Percentiles rank a stretch among this genome's conserved stretches.
These are phyloP conservation scores for Hormiphora californensis DNA, from an alignment of 37 sponge, comb jelly and placozoan species.

Conservation along the genomic window DNA sequence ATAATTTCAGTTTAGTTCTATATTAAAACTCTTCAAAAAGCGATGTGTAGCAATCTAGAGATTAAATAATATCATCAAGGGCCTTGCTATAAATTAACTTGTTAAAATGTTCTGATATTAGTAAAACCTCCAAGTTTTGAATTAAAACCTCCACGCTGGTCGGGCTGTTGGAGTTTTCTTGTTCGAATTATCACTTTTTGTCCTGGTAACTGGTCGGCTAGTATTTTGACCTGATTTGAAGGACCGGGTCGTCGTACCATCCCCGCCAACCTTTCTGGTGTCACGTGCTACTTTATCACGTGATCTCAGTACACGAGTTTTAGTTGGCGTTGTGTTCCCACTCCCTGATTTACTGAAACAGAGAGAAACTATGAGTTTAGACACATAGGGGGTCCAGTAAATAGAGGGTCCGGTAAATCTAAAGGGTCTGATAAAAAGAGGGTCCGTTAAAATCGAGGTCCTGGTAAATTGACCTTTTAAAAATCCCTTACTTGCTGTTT, in stretches of 20 bases:
- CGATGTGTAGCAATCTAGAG: too few species aligned
- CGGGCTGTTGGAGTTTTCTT: background rate
- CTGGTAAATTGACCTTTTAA: background rate
- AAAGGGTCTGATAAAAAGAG: background rate
- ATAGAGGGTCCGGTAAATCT: background rate
- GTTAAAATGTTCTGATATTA: background rate
- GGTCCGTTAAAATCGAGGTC: background rate
- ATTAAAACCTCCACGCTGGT: slow-evolving; percentile 42
- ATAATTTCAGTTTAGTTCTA: too few species aligned
- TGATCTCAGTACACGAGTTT: too few species aligned
- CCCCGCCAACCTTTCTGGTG: background rate
- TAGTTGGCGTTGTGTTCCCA: background rate
- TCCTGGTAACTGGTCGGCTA: background rate
- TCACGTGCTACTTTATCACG: too few species aligned
- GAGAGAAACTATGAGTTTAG: too few species aligned
- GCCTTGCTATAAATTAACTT: background rate
- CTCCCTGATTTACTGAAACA: too few species aligned
- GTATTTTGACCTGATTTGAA: background rate
- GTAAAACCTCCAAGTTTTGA: background rate
- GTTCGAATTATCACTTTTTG: background rate
- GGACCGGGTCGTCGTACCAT: background rate
- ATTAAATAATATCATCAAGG: too few species aligned
- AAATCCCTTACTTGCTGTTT: background rate
- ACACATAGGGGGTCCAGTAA: too few species aligned
- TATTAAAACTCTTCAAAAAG: too few species aligned